Percentiles rank a stretch among this genome's conserved stretches.
These are phyloP conservation scores for Excalfactoria chinensis DNA, from an alignment of 2,113 vertebrate species.

Conservation along the genomic window DNA sequence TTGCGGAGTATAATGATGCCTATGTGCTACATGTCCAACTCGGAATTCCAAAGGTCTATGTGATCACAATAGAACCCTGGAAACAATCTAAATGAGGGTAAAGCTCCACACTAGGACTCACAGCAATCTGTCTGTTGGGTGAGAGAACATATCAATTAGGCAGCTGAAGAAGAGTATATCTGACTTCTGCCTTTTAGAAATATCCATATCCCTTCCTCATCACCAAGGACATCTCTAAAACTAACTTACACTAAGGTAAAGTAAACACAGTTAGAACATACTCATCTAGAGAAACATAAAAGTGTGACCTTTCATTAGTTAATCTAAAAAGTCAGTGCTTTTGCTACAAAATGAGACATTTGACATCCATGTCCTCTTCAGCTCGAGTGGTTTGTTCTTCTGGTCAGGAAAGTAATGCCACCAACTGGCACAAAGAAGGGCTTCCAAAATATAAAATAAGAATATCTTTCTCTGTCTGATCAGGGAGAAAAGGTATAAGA, in stretches of 20 bases:
- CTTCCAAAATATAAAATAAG: neutral
- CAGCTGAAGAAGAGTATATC: neutral
- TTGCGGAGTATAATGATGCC: neutral
- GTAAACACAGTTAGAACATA: neutral
- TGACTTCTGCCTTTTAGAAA: neutral
- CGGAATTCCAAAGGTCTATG: neutral
- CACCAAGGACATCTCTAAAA: neutral
- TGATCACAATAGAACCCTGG: accelerated
- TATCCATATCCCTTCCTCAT: neutral
- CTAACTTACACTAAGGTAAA: neutral
- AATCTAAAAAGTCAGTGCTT: neutral
- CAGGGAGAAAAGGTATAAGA: neutral
- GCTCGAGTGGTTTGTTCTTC: neutral
- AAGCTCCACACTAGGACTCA: neutral
- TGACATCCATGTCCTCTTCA: neutral
- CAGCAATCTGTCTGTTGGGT: neutral
- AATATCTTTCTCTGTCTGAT: neutral
- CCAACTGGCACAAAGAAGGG: neutral
- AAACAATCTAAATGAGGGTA: neutral
- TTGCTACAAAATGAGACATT: neutral
- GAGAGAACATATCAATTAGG: neutral
- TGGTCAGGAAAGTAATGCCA: neutral
- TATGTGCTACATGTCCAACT: neutral
- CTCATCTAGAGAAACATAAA: neutral
- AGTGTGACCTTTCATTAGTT: neutral